Base-by-base conservation (phyloP, 2,113 vertebrate genomes). In the Vanacampus margaritifer region DNA sequence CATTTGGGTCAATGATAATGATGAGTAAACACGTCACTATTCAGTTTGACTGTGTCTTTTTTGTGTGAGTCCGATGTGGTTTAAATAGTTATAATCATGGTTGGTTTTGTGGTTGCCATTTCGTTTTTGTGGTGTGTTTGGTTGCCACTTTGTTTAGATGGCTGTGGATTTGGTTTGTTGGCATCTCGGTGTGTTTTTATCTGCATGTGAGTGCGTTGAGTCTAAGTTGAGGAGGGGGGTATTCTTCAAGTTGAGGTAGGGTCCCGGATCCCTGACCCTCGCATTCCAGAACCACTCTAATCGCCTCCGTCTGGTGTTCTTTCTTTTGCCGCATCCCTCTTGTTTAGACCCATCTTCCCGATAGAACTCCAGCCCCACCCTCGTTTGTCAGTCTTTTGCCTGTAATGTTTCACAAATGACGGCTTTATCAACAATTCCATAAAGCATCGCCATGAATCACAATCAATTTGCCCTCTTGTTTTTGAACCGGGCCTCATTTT, bases 251-350 rank as follows among this genome's bases (percentile, higher is more conserved):
- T 71, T 79, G 81, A 89, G 82, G 86, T 74, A 67, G 83, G 88
- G 84, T 85, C 59, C 84, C 81, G 72, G 75, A 89, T 90, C 87
- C 85, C 86, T 91, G 90, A 92, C 89, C 88, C 77, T 86, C 75
- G 73, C 86, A 92, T 92, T 92, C 91, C 90, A 85, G 84, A 84
- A 89, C 80, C 83, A 74, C 83, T 82, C 89, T 91, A 92, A 91
- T 91, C 79, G 86, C 73, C 86, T 89, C 86, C 78, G 80, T 88
- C 86, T 89, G 87, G 70, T 84, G 79, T 82, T 77, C 72, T 61
- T 14, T 32, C 19, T 71, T 79, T 79, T 74, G 77, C 76, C 78
- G 69, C 71, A 72, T 88, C 78, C 66, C 69, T 80, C 48, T 71
- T 72, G 69, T 68, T 76, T 72, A 43, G 14, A 43, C 79, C 60